A percentile compares a stretch with the other conserved stretches of the same genome.
Conservation (phyloP, 2,797 vertebrate species). For the Xenopus petersii region DNA sequence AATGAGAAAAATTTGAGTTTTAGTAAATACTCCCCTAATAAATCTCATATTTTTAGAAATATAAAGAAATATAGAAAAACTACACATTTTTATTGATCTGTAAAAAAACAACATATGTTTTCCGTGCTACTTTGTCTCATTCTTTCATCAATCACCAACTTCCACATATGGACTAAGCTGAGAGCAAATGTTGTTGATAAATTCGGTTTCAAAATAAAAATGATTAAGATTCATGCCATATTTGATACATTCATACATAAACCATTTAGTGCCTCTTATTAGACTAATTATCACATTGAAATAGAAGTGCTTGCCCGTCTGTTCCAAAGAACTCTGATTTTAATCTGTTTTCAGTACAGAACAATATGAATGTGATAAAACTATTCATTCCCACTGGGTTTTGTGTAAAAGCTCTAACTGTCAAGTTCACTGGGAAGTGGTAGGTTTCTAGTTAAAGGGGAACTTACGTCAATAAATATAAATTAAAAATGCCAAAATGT, state of each 20-base stretch:
- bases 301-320: neutral
- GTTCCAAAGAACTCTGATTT: neutral
- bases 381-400: neutral
- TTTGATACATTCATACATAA: neutral
- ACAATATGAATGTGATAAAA: neutral
- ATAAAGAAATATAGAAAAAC: too few relatives aligned
- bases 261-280: constrained; percentile 2
- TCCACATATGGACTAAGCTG: neutral
- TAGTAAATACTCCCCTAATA: too few relatives aligned
- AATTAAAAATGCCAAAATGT: too few relatives aligned
- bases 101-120: neutral
- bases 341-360: neutral
- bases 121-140: neutral
- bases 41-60: too few relatives aligned
- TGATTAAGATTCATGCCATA: neutral
- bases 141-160: neutral
- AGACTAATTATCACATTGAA: neutral
- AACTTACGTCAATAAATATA: too few relatives aligned
- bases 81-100: too few relatives aligned
- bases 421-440: neutral
- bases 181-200: neutral
- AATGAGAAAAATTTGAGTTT: too few relatives aligned
- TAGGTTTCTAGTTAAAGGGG: neutral
- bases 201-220: neutral
- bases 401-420: neutral